Conservation (phyloP, 2,888 invertebrate species). For the Deilephila elpenor region DNA sequence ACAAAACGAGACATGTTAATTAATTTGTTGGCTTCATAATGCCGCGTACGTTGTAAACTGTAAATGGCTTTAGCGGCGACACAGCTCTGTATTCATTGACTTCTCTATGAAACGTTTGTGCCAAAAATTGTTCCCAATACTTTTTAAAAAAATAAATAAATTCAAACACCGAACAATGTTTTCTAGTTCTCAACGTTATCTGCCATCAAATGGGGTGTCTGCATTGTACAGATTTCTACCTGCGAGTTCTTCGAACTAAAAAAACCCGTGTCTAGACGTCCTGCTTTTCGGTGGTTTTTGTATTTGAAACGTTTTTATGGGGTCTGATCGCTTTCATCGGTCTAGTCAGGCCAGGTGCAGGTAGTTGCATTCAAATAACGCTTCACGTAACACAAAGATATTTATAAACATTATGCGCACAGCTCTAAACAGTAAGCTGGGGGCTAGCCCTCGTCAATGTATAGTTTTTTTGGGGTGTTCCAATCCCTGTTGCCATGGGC, state of each 20-base stretch:
- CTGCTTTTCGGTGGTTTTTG: conserved; percentile 77
- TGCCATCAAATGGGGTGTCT: conserved; percentile 27
- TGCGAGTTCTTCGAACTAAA: conserved; percentile 73
- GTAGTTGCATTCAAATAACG: conserved; percentile 68
- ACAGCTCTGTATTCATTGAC: conserved; percentile 1
- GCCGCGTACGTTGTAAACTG: neutral
- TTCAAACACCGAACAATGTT: conserved; percentile 29
- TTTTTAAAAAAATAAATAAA: conserved; percentile 27
- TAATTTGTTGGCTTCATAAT: conserved; percentile 9
- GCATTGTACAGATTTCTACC: conserved; percentile 68
- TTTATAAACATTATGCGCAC: conserved; percentile 26
- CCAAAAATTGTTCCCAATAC: conserved; percentile 29
- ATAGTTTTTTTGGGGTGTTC: conserved; percentile 21
- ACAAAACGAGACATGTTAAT: conserved; percentile 19
- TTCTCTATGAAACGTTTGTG: conserved; percentile 23
- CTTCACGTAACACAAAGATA: conserved; percentile 61
- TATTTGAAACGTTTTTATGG: conserved; percentile 76
- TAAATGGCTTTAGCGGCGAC: neutral
- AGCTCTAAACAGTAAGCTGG: conserved; percentile 20
- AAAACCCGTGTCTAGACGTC: conserved; percentile 79
- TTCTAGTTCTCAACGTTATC: conserved; percentile 28
- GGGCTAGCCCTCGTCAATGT: conserved; percentile 22
- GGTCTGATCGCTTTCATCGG: conserved; percentile 68
- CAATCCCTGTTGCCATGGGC: conserved; percentile 24
- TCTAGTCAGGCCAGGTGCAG: conserved; percentile 75